These are phyloP conservation scores for Saimiri boliviensis DNA, from an alignment of 2,113 vertebrate species.

Conservation along the genomic window DNA sequence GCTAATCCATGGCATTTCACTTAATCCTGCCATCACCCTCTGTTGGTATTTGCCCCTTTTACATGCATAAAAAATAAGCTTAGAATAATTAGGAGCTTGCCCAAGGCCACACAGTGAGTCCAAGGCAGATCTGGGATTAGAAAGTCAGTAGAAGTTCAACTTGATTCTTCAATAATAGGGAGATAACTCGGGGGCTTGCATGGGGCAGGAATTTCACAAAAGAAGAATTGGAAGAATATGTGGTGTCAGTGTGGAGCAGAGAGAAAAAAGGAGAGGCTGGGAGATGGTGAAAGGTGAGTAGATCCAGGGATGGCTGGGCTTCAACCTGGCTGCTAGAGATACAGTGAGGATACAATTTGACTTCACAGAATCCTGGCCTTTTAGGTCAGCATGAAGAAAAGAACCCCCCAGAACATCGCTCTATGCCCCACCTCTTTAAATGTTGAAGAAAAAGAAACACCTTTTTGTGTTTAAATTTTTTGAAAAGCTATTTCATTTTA, in stretches of 20 bases:
- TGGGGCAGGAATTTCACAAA: slow-evolving; percentile 19
- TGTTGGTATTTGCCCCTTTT: not conserved
- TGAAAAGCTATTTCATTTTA: slow-evolving; percentile 56
- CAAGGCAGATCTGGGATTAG: slow-evolving; percentile 45
- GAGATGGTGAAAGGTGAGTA: slow-evolving; percentile 9
- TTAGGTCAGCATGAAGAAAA: slow-evolving; percentile 55
- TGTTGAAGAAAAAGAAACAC: slow-evolving; percentile 60
- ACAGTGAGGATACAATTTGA: slow-evolving; percentile 48
- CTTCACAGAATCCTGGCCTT: slow-evolving; percentile 47
- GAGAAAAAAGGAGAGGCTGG: not conserved
- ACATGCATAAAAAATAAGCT: not conserved
- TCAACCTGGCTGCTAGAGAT: slow-evolving; percentile 31
- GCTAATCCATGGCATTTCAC: slow-evolving; percentile 12
- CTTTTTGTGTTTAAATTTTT: slow-evolving; percentile 56
- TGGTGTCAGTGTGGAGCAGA: not conserved
- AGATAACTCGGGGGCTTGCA: not conserved
- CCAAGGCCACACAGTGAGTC: not conserved
- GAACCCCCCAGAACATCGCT: slow-evolving; percentile 51
- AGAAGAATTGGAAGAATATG: not conserved
- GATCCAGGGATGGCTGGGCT: not conserved
- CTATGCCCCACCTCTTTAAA: slow-evolving; percentile 52
- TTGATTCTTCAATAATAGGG: not conserved
- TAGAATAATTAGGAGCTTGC: slow-evolving; percentile 28
- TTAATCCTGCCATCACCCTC: not conserved
- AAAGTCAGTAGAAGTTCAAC: slow-evolving; percentile 52